These are phyloP conservation scores for Diplosoma virens DNA, from an alignment of 23 tunicate species.

Conservation along the genomic window DNA sequence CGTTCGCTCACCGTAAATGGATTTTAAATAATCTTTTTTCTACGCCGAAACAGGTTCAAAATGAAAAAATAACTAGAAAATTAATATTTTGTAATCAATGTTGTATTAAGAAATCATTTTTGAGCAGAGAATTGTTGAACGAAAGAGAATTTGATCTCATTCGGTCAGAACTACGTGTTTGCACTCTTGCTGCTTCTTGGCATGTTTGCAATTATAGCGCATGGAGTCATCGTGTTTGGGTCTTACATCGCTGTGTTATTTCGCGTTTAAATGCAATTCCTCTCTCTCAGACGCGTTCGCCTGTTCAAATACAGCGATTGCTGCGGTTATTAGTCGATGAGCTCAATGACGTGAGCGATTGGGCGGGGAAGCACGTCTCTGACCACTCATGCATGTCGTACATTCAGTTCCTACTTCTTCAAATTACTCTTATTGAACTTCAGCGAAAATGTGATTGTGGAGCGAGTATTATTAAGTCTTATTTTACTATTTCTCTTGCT, in stretches of 20 bases:
- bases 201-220: constrained; percentile 44
- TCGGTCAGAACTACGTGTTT: constrained; percentile 18
- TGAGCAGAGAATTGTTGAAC: too few relatives aligned
- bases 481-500: too few relatives aligned
- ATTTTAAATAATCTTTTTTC: not conserved
- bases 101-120: too few relatives aligned
- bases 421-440: not conserved
- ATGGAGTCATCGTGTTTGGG: constrained; percentile 58
- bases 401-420: not conserved
- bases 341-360: not conserved
- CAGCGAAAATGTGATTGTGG: not conserved
- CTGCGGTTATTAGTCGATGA: not conserved
- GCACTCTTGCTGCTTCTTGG: constrained; percentile 3
- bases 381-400: constrained; percentile 39
- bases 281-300: not conserved
- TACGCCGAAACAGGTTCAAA: too few relatives aligned
- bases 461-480: too few relatives aligned
- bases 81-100: too few relatives aligned
- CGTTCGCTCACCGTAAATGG: constrained; percentile 57
- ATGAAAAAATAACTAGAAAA: too few relatives aligned
- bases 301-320: not conserved
- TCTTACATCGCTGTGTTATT: constrained; percentile 1
- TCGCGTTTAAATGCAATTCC: not conserved
- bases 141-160: not conserved
- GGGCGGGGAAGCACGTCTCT: constrained; percentile 29